Base-by-base conservation (phyloP, 2,113 vertebrate genomes). In the Psilopogon haemacephalus region DNA sequence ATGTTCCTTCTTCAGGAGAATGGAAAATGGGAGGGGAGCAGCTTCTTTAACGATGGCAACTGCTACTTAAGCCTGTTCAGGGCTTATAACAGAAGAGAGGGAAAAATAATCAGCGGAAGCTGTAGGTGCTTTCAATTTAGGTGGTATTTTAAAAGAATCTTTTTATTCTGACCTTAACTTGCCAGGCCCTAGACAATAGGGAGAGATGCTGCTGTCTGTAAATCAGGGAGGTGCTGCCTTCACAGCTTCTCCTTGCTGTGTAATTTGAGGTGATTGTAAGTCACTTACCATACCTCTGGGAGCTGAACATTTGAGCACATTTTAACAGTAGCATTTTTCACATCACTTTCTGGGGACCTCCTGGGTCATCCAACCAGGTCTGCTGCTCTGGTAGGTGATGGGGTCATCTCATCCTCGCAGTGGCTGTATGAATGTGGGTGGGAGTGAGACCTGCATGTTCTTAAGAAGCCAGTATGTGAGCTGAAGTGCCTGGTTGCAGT, bases 341-440 rank as follows among this genome's bases (percentile, higher is more conserved):
- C 12, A 5, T 32, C 2, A 3, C 30, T 71, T 73, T 52, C n/a
- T 68, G 72, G 23, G 48, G 28, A 37, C 73, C 56, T 88, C 65
- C 52, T 26, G 84, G 76, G 18, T 59, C 56, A 44, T 52, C 24
- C 23, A 52, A 65, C 46, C 21, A 3, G 64, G n/a, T 15, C n/a
- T 58, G 52, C 56, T 44, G 33, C 70, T 8, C 0, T 5, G 55
- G 30, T 23, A 28, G 60, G 48, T 26, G 7, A 4, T 0, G 0
- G 23, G 20, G 55, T 16, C 54, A 7, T 8, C 38, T 42, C 11
- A 7, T 28, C 37, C 27, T n/a, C 12, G 10, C 12, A 0, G 2
- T 4, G n/a, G 24, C 54, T 21, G 17, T 2, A 5, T 0, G 0
- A 4, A 1, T 2, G 32, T 24, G 21, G 32, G 11, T 52, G 60